Evolutionary conservation across 2,888 invertebrate species (phyloP).

Genomic region (Polyploca ridens): DNA sequence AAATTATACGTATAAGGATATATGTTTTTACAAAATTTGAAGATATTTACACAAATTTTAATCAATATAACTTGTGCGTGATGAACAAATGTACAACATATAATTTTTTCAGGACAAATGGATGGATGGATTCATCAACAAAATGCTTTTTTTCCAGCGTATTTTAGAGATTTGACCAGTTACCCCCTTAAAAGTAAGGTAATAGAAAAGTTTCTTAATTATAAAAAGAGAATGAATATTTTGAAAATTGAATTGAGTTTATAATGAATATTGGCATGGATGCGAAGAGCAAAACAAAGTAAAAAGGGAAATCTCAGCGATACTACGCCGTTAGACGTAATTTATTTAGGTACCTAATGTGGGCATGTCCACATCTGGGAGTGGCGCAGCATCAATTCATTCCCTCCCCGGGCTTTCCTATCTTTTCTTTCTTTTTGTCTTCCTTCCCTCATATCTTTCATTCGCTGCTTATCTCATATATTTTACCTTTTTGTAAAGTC

Average conservation of each 20-base stretch:
- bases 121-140: too few relatives aligned
- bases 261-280: constrained; percentile 7
- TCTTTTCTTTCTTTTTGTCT: constrained; percentile 22
- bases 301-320: neutral
- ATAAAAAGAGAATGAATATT: neutral
- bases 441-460: constrained; percentile 19
- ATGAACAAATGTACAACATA: too few relatives aligned
- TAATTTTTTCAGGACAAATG: too few relatives aligned
- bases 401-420: constrained; percentile 23
- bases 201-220: neutral
- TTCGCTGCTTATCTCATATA: constrained; percentile 23
- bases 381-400: constrained; percentile 18
- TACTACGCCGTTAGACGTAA: constrained; percentile 21
- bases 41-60: too few relatives aligned
- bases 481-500: constrained; percentile 1
- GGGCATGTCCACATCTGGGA: constrained; percentile 7
- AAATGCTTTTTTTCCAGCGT: too few relatives aligned
- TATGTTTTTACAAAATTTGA: too few relatives aligned
- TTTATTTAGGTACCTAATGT: constrained; percentile 24
- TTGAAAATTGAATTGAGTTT: neutral
- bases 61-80: too few relatives aligned
- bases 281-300: constrained; percentile 11
- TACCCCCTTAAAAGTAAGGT: neutral
- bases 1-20: too few relatives aligned
- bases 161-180: too few relatives aligned